phyloP scores from a whole-genome alignment of 2,113 vertebrate genomes.

The Rhineura floridana region DNA sequence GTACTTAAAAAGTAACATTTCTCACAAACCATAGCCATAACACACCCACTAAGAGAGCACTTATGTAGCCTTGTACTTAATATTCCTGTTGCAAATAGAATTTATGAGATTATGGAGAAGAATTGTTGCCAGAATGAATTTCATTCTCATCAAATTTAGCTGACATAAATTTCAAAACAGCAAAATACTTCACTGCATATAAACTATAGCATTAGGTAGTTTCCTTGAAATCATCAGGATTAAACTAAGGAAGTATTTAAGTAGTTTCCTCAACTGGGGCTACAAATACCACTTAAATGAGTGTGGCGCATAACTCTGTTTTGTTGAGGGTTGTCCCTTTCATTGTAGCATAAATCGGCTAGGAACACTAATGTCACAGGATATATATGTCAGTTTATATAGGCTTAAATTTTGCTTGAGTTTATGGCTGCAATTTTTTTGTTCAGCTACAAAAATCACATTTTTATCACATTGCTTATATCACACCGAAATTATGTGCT shows the following conservation, averaged over 20 bases:
- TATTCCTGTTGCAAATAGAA: neutral
- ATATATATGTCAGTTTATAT: conserved; percentile 62
- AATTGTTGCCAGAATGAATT: neutral
- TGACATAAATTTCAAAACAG: neutral
- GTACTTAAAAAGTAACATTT: conserved; percentile 8
- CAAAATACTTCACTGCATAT: neutral
- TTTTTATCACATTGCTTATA: no score
- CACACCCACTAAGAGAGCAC: neutral
- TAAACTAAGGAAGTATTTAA: neutral
- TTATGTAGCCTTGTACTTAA: conserved; percentile 16
- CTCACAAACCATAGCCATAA: neutral
- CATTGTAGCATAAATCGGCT: conserved; percentile 51
- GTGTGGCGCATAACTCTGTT: conserved; percentile 56
- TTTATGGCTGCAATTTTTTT: neutral
- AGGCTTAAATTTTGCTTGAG: conserved; percentile 58
- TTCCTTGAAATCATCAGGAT: neutral
- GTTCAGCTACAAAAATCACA: neutral
- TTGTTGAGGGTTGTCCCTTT: conserved; percentile 54
- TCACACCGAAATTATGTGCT: neutral
- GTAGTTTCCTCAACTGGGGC: neutral
- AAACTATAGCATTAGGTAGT: neutral
- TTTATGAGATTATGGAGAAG: neutral
- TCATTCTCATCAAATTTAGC: neutral
- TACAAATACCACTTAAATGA: conserved; percentile 48
- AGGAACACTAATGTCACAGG: conserved; percentile 54